phyloP scores from a whole-genome alignment of 1,140 invertebrate genomes.

The fruit fly (Drosophila melanogaster) region Release_6_plus_ISO1_MT NT_037436.4:8768501-8769000 shows the following conservation, averaged over 20 bases:
- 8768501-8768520: conserved; percentile 29
- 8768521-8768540: conserved; percentile 3
- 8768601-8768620: conserved; percentile 63
- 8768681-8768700: conserved; percentile 33
- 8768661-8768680: conserved; percentile 72
- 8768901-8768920: conserved; percentile 2
- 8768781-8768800: conserved; percentile 36
- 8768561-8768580: conserved; percentile 23
- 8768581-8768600: conserved; percentile 44
- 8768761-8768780: conserved; percentile 72
- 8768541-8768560: conserved; percentile 20
- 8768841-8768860: conserved; percentile 71
- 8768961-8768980: conserved; percentile 75
- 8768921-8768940: conserved; percentile 61
- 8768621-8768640: conserved; percentile 67
- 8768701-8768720: conserved; percentile 1
- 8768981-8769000: conserved; percentile 43
- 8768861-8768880: conserved; percentile 53
- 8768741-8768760: conserved; percentile 76
- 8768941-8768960: conserved; percentile 66
- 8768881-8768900: neutral
- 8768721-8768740: conserved; percentile 46
- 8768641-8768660: conserved; percentile 48
- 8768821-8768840: conserved; percentile 36
- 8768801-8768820: conserved; percentile 54